Evolutionary conservation across 2,113 vertebrate genomes (phyloP), one percentile per base, ranked within the genome.

Genomic region (Embiotoca jacksoni): DNA sequence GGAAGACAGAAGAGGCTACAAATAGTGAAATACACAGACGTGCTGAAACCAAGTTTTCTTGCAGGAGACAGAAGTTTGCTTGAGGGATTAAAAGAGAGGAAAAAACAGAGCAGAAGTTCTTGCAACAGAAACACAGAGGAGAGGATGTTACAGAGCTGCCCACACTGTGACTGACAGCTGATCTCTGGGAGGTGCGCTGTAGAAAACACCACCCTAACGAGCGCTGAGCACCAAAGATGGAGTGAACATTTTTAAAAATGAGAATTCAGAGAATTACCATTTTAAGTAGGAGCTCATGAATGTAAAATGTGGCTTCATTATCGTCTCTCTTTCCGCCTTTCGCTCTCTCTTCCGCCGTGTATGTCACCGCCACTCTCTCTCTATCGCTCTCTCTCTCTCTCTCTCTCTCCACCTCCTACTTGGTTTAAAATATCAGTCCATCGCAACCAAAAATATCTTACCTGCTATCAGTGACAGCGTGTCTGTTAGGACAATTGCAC

Each of bases 101-200:
- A 55, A 41, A 74, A 33, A 56, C 36, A 44, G 50, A 31, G 33
- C 46, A 3, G 15, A 68, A 76, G 39, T 65, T 71, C 75, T 32
- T 63, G 11, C 23, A 39, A 41, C 50, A 67, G 57, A 59, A 60
- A 67, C 15, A 67, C 79, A 31, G 75, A 79, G 52, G 16, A 73
- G n/a, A 67, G n/a, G 57, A 37, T 58, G 62, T 58, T 46, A 37
- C 2, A 23, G 46, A 61, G 72, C 71, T 70, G 84, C 75, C 75
- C 78, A 75, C 76, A 50, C 60, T 47, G 68, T 75, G 75, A 86
- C 72, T 84, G 88, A 84, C 88, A 80, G 74, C 3, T 73, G 66
- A 83, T 85, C 76, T 76, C 60, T 54, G 78, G 36, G 57, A 71
- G 44, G 63, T 64, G 52, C 50, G 9, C 75, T 2, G 13, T 11